Conservation (phyloP, 1,140 invertebrate species). For the Atopsyche davidsoni region DNA sequence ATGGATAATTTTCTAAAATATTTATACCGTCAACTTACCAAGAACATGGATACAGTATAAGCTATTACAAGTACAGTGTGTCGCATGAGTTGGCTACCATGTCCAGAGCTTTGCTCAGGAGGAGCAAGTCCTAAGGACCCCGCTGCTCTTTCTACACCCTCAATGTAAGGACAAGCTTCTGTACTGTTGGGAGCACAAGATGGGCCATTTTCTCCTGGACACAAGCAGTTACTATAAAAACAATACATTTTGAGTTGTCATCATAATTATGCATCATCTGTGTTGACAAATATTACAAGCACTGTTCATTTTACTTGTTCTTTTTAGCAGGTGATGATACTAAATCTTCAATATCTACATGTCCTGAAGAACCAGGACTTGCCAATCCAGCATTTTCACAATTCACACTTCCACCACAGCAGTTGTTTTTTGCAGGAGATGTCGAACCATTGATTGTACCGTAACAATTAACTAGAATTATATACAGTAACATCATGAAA, state of each 20-base stretch:
- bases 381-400: conserved; percentile 34
- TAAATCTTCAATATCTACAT: conserved; percentile 69
- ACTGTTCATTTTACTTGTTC: conserved; percentile 35
- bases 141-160: conserved; percentile 37
- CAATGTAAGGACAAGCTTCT: conserved; percentile 35
- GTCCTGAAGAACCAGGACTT: conserved; percentile 19
- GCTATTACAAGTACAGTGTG: conserved; percentile 81
- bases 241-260: not conserved
- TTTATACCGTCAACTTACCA: no score
- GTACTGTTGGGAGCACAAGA: conserved; percentile 30
- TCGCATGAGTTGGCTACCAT: conserved; percentile 61
- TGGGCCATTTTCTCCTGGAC: conserved; percentile 32
- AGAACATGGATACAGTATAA: conserved; percentile 79
- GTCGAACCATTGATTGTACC: conserved; percentile 40
- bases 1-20: no score
- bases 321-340: conserved; percentile 35
- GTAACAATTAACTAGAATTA: conserved; percentile 34
- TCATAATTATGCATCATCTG: not conserved
- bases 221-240: conserved; percentile 36
- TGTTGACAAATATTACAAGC: no score
- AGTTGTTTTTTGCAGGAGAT: conserved; percentile 37
- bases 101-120: conserved; percentile 37
- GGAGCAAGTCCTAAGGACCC: conserved; percentile 37
- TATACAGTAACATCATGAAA: not conserved
- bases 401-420: conserved; percentile 39